Base-by-base conservation (phyloP, 2,797 vertebrate genomes). In the Fundulus diaphanus region DNA sequence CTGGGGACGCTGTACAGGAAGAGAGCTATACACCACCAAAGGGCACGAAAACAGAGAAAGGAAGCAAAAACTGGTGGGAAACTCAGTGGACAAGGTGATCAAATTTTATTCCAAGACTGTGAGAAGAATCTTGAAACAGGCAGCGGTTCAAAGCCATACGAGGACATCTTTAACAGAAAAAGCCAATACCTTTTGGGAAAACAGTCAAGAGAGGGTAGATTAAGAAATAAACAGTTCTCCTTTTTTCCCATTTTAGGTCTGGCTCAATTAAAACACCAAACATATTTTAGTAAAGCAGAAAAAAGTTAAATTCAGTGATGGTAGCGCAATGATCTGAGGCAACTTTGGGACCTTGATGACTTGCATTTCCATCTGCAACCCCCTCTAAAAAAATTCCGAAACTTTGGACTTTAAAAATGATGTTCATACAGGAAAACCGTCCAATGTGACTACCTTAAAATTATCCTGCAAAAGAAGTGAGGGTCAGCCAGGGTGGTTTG, bases 181-280 rank as follows among this genome's bases (percentile, higher is more conserved):
- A 89, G 87, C 87, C 76, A 86, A 89, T 89, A 83, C 72, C 87
- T 73, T 89, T 86, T 93, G 88, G 87, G 69, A 83, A 79, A 83
- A 70, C 82, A 75, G 77, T 5, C 6, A 40, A 3, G 11, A 42
- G 7, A 42, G 40, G 1, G 7, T 42, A n/a, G n/a, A n/a, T n/a
- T n/a, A n/a, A n/a, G 7, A 12, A 15, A 13, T 24, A 27, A 11
- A 12, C 9, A 31, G 16, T 57, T 57, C 15, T 57, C 29, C 16
- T 31, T 29, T 31, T 27, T 48, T 48, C n/a, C n/a, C n/a, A n/a
- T n/a, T n/a, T n/a, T n/a, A n/a, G n/a, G 13, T 16, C 9, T 48
- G 56, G 31, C 29, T 31, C 56, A 31, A 31, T 57, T 31, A 57
- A 16, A 57, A 57, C 31, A 57, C n/a, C 18, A 4, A 29, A 29